Evolutionary conservation across 2,888 invertebrate species (phyloP), one percentile per base, ranked within the genome.

Genomic region (Hymenopus coronatus): DNA sequence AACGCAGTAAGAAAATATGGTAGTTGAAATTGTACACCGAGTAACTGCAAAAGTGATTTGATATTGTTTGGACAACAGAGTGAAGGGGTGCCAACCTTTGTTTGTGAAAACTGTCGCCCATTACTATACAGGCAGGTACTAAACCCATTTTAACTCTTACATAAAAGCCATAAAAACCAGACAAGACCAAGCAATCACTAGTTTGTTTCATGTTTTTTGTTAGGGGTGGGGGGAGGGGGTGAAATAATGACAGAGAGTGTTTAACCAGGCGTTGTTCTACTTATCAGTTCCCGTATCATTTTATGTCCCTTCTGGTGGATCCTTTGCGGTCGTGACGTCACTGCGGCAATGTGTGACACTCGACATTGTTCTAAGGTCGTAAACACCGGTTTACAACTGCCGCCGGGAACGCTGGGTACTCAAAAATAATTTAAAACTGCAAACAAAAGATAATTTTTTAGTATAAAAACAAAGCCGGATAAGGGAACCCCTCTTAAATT

Each of bases 361-460:
- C 87, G 33, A n/a, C 82, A 82, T 82, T 87, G 87, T 87, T 28
- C 87, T 81, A 82, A 82, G 82, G 82, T 33, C 87, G 82, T 87
- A 82, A 87, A 87, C 87, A 33, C 30, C 82, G 87, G n/a, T 87
- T 87, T 87, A 87, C 87, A 87, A 87, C 87, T 82, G 54, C 54
- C 54, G 54, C 54, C 20, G 54, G 54, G 54, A n/a, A 27, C 33
- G 82, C 82, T 87, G 33, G 87, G 82, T 82, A 82, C 87, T 89
- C 86, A 87, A 87, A 89, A 89, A 89, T 89, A 89, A 89, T 89
- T 89, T 89, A 89, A 89, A 89, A 87, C 87, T 86, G 89, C 89
- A 89, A 89, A 89, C 89, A 89, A 89, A 89, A 87, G 87, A 87
- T 87, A 88, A 83, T 84, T 85, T 40, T 89, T 89, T 87, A 86